Base-by-base conservation (phyloP, 2,113 vertebrate species). In the Crotalus helleri region DNA sequence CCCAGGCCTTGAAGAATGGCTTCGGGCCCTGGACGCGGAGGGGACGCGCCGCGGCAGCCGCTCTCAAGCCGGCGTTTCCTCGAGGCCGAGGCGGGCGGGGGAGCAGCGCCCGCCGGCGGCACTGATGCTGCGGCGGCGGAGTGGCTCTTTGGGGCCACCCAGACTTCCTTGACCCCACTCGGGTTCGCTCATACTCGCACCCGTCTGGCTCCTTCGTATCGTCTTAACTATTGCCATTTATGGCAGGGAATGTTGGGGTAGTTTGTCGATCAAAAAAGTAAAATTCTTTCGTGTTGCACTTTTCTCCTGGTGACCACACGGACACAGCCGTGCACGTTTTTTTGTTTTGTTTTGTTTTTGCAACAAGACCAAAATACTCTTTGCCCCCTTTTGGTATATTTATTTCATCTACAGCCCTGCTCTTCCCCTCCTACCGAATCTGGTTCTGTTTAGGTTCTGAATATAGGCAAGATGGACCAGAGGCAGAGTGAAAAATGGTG, bases 1-100 rank as follows among this genome's bases (percentile, higher is more conserved):
- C 98, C 98, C 97, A 97, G 96, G 95, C 95, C 69, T 94, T 96
- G 95, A 98, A 98, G 97, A 98, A 97, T 97, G 96, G 97, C 59
- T 54, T 88, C 24, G 44, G 24, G 89, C 91, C 92, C 91, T 95
- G 91, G 54, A 95, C 58, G 92, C 3, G 23, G 33, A 64, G 92
- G 3, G 44, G 59, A 59, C 1, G 15, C 81, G 86, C 49, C 5
- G 6, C 39, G 19, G 85, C 44, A 8, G 89, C 59, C 61, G 19
- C 12, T 49, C 69, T 81, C 69, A 9, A 53, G 29, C 19, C 1
- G 11, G 49, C 15, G 33, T 85, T 10, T 8, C 61, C 61, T 44
- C 19, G 85, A 54, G 57, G 39, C 5, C 4, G 88, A 59, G 55
- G 55, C 33, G 64, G 13, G 95, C 49, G 13, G 12, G 26, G 59